Evolutionary conservation across 2,797 vertebrate genomes (phyloP).

Genomic region (Anguilla megastoma): DNA sequence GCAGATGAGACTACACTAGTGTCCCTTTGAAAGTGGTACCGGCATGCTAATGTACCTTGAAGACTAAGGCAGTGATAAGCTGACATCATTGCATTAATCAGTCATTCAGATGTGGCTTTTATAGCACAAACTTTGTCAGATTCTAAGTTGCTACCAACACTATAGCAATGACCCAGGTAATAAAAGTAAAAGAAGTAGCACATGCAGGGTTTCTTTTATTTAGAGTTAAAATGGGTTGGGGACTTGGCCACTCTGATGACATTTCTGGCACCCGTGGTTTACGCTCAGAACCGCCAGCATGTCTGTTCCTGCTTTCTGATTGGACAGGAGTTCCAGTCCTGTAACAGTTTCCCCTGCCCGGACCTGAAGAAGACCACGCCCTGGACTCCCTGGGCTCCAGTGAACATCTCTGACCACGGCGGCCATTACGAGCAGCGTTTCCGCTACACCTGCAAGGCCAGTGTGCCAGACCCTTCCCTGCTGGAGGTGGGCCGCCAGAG

Average conservation of each 20-base stretch:
- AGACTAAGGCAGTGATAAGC: neutral
- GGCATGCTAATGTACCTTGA: neutral
- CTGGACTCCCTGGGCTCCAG: constrained; percentile 78
- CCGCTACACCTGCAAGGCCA: constrained; percentile 78
- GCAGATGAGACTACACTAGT: neutral
- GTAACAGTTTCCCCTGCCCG: constrained; percentile 72
- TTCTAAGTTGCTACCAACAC: neutral
- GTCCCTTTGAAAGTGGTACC: neutral
- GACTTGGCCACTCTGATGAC: too few relatives aligned
- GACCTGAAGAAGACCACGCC: constrained; percentile 81
- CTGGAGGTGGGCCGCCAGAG: constrained; percentile 78
- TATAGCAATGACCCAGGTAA: neutral
- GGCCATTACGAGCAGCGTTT: constrained; percentile 80
- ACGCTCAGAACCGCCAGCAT: neutral
- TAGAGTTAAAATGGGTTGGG: too few relatives aligned
- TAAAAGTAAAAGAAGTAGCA: neutral
- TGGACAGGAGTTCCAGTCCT: constrained; percentile 75
- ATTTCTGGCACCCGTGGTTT: neutral
- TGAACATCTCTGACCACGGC: constrained; percentile 78
- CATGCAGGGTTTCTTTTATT: neutral
- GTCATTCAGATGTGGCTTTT: neutral
- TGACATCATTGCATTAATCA: neutral
- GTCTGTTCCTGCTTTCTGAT: neutral
- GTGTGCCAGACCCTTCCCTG: constrained; percentile 68
- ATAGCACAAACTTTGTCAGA: neutral